Evolutionary conservation across 2,888 invertebrate genomes (phyloP).

Genomic region (Erynnis tages): DNA sequence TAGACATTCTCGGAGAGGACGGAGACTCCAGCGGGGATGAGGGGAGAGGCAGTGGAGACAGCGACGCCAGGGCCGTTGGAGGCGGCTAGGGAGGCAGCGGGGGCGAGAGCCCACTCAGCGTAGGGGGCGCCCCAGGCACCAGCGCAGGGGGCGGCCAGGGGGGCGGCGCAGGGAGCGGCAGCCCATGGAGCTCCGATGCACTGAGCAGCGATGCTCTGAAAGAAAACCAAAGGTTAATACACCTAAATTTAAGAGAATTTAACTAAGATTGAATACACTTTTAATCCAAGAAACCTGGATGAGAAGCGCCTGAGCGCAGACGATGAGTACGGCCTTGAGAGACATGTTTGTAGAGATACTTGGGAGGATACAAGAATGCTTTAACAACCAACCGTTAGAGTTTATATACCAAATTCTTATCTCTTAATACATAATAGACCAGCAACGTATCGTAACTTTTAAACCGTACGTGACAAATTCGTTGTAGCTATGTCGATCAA

Average conservation of each 20-base stretch:
- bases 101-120: neutral
- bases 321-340: slow-evolving; percentile 39
- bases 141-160: neutral
- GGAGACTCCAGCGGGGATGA: slow-evolving; percentile 4
- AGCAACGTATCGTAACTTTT: neutral
- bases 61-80: neutral
- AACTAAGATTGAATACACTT: neutral
- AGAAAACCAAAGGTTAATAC: no score
- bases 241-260: no score
- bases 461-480: neutral
- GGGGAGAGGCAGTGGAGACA: no score
- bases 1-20: no score
- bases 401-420: neutral
- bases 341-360: slow-evolving; percentile 31
- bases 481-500: neutral
- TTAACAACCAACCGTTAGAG: neutral
- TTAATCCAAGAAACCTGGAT: slow-evolving; percentile 37
- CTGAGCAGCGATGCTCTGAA: slow-evolving; percentile 30
- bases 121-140: neutral
- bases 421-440: neutral
- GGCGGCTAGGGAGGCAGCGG: neutral
- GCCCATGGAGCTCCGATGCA: slow-evolving; percentile 11
- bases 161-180: slow-evolving; percentile 20
- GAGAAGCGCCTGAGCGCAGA: slow-evolving; percentile 42
- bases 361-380: neutral